A percentile compares a stretch with the other conserved stretches of the same genome.
phyloP scores from a whole-genome alignment of 2,113 vertebrate species.

The Toxostoma redivivum region DNA sequence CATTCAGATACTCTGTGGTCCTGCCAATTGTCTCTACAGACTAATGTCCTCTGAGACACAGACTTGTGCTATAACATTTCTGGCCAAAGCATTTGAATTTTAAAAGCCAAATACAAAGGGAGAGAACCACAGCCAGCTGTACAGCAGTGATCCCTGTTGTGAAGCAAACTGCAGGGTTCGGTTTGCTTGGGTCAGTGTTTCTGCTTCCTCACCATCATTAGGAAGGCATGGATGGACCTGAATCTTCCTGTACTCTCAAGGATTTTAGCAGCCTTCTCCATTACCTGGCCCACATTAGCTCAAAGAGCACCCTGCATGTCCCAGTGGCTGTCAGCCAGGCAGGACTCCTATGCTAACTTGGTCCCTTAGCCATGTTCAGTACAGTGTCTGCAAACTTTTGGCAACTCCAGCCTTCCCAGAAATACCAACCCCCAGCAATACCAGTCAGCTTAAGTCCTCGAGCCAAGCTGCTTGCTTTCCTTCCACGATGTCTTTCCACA shows the following conservation, averaged over 20 bases:
- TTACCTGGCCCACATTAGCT: not conserved
- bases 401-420: not conserved
- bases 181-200: not conserved
- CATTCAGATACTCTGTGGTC: not conserved
- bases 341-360: not conserved
- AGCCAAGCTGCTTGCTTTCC: not conserved
- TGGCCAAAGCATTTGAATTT: slow-evolving; percentile 7
- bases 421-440: accelerated
- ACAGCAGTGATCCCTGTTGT: not conserved
- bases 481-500: not conserved
- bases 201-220: not conserved
- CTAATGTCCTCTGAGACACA: not conserved
- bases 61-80: not conserved
- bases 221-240: not conserved
- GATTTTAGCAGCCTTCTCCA: not conserved
- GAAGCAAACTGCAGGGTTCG: not conserved
- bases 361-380: accelerated
- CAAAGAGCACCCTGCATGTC: not conserved
- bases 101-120: not conserved
- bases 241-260: not conserved
- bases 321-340: accelerated
- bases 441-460: not conserved
- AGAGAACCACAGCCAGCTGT: not conserved
- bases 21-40: slow-evolving; percentile 3
- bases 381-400: not conserved